phyloP scores from a whole-genome alignment of 1,140 invertebrate genomes.

The Aricia agestis region DNA sequence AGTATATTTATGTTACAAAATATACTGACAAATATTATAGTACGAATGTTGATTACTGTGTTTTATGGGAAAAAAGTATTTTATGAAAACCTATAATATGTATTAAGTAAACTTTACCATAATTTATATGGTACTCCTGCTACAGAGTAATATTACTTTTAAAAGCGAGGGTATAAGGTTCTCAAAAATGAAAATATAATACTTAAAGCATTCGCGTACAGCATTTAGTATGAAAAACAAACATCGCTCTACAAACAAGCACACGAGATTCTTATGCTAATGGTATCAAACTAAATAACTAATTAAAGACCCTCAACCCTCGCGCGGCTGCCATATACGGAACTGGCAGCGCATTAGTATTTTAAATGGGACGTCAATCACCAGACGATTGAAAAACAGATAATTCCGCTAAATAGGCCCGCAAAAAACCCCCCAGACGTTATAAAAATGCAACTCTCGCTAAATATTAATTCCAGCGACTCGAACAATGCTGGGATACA shows the following conservation, averaged over 20 bases:
- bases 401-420: not conserved
- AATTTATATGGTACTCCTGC: too few relatives aligned
- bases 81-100: too few relatives aligned
- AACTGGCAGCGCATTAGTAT: not conserved
- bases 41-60: too few relatives aligned
- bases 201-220: not conserved
- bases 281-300: not conserved
- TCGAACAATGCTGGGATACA: slow-evolving; percentile 20
- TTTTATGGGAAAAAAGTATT: too few relatives aligned
- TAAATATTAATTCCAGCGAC: slow-evolving; percentile 21
- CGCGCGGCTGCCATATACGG: not conserved
- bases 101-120: too few relatives aligned
- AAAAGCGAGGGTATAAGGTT: too few relatives aligned
- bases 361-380: not conserved
- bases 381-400: not conserved
- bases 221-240: not conserved
- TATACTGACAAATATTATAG: too few relatives aligned
- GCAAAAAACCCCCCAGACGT: not conserved
- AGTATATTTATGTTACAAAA: not conserved
- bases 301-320: not conserved
- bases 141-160: too few relatives aligned
- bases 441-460: slow-evolving; percentile 11
- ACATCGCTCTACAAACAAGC: not conserved
- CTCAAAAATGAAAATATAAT: too few relatives aligned
- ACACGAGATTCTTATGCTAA: not conserved